Evolutionary conservation across 2,797 vertebrate species (phyloP).

Genomic region (Discoglossus pictus): DNA sequence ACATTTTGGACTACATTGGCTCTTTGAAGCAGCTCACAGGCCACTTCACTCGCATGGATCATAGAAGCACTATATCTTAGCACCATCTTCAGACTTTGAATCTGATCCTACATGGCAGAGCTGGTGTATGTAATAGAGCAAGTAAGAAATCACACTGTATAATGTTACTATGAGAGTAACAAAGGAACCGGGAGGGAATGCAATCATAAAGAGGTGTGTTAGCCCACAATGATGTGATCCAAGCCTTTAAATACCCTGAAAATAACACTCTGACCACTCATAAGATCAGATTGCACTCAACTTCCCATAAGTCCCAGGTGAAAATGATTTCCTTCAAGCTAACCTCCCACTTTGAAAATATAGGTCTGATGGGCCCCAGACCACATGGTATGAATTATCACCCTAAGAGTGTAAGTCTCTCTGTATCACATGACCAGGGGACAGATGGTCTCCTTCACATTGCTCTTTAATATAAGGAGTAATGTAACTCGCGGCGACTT

Average conservation of each 20-base stretch:
- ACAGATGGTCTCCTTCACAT: conserved; percentile 43
- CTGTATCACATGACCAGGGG: conserved; percentile 29
- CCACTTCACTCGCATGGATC: background rate
- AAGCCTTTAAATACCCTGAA: too few relatives aligned
- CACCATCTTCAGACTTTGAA: conserved; percentile 21
- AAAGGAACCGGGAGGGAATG: conserved; percentile 2
- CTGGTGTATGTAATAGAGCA: background rate
- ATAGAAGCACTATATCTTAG: background rate
- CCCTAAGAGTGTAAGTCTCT: background rate
- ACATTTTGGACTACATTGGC: too few relatives aligned
- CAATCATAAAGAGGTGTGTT: conserved; percentile 12
- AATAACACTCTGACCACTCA: background rate
- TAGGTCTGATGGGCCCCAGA: conserved; percentile 25
- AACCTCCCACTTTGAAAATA: conserved; percentile 34
- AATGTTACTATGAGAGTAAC: conserved; percentile 34
- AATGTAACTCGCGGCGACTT: conserved; percentile 52
- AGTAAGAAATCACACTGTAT: conserved; percentile 28
- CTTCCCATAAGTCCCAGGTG: conserved; percentile 19
- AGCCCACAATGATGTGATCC: background rate
- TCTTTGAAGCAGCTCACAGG: too few relatives aligned
- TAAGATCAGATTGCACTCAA: conserved; percentile 27
- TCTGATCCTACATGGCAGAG: background rate
- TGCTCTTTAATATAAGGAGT: conserved; percentile 48
- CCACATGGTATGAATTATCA: conserved; percentile 40
- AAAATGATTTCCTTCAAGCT: conserved; percentile 22